Conservation (phyloP, 2,113 vertebrate species). For the Platysternon megacephalum region DNA sequence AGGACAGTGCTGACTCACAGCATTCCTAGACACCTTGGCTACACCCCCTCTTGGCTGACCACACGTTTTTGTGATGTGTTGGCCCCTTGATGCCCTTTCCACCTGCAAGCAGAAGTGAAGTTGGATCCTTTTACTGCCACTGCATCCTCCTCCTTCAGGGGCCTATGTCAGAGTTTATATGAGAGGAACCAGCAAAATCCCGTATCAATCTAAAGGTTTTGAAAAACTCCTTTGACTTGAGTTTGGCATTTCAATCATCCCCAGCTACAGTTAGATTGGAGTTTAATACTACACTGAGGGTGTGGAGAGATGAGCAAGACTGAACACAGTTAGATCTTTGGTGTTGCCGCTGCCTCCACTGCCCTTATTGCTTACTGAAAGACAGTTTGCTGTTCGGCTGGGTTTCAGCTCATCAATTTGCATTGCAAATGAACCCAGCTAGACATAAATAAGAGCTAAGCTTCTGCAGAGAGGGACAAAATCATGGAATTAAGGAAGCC, state of each 20-base stretch:
- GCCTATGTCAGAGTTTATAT: background rate
- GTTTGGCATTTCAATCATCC: background rate
- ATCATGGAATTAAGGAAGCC: background rate
- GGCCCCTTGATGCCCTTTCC: background rate
- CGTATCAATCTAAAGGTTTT: background rate
- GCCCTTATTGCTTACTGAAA: background rate
- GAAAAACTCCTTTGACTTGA: background rate
- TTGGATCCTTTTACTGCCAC: background rate
- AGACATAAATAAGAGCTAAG: background rate
- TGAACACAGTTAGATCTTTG: background rate
- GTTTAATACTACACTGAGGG: background rate
- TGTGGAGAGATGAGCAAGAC: background rate
- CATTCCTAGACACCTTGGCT: background rate
- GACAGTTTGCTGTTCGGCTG: fast-evolving
- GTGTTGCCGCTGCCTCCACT: background rate
- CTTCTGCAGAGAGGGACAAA: background rate
- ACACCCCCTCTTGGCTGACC: too few species aligned
- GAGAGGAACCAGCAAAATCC: background rate
- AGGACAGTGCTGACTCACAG: background rate
- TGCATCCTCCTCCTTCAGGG: background rate
- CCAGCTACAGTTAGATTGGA: background rate
- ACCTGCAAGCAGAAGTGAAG: background rate
- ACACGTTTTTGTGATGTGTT: background rate
- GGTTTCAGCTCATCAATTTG: background rate
- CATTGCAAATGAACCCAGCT: background rate